Evolutionary conservation across 2,113 vertebrate species (phyloP).

Genomic region (Lichenostomus cassidix): DNA sequence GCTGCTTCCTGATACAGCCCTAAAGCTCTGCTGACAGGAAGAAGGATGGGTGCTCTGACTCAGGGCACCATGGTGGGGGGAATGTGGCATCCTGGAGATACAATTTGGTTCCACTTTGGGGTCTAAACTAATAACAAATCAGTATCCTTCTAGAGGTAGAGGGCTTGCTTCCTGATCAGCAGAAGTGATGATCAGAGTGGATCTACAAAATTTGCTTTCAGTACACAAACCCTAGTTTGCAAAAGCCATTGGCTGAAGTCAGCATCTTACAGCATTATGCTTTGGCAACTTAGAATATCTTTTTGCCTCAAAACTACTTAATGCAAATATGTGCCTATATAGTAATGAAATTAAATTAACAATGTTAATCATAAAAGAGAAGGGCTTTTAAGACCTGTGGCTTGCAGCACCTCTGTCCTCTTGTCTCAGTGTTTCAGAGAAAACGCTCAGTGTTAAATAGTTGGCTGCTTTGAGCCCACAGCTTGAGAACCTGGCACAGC

Average conservation of each 20-base stretch:
- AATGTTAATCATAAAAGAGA: not conserved
- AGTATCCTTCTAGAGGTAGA: not conserved
- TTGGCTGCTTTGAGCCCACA: not conserved
- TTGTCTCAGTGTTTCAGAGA: not conserved
- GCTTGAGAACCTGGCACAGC: not conserved
- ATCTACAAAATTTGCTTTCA: not conserved
- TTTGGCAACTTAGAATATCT: not conserved
- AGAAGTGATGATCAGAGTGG: not conserved
- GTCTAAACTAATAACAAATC: not conserved
- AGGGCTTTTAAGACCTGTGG: not conserved
- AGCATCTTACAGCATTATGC: not conserved
- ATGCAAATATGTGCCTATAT: not conserved
- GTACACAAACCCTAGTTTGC: not conserved
- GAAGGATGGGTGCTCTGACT: not conserved
- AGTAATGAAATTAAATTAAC: not conserved
- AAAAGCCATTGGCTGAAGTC: not conserved
- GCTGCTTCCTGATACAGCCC: not conserved
- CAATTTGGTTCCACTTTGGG: not conserved
- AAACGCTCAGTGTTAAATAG: not conserved
- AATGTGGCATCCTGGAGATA: not conserved
- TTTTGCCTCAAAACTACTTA: not conserved
- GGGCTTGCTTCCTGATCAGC: not conserved
- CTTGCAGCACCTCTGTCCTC: not conserved
- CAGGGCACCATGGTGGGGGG: accelerated
- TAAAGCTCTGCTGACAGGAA: not conserved